Conservation (phyloP, 2,113 vertebrate species). For the Phrynosoma blainvillii region DNA sequence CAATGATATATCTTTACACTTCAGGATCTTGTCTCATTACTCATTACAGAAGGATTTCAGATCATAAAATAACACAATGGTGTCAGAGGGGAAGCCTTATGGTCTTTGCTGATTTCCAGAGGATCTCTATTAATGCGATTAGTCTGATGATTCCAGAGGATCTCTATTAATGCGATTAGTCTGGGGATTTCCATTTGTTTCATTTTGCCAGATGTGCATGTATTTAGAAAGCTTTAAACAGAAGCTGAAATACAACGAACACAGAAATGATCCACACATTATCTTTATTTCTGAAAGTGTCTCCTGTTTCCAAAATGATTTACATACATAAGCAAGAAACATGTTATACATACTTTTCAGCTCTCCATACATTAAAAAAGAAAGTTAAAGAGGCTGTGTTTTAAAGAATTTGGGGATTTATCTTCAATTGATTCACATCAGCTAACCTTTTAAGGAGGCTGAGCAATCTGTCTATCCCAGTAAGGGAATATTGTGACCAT, state of each 20-base stretch:
- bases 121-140: background rate
- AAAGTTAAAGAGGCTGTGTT: background rate
- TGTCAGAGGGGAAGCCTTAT: background rate
- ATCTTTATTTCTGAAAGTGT: conserved; percentile 6
- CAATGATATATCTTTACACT: too few species aligned
- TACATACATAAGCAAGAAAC: too few species aligned
- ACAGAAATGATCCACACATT: background rate
- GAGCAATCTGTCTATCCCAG: background rate
- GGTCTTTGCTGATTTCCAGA: background rate
- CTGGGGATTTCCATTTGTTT: conserved; percentile 21
- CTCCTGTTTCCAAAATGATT: background rate
- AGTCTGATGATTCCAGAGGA: background rate
- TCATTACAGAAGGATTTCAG: background rate
- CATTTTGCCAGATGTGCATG: background rate
- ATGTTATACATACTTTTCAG: background rate
- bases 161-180: background rate
- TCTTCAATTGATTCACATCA: background rate
- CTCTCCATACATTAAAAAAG: conserved; percentile 1
- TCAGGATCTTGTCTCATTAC: background rate
- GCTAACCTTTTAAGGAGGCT: background rate
- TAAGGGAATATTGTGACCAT: background rate
- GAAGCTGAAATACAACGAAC: background rate
- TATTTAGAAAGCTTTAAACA: conserved; percentile 37
- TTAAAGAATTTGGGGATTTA: background rate
- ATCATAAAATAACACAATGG: background rate